These are phyloP conservation scores for Drosophila suzukii DNA, from an alignment of 1,140 invertebrate genomes.

Conservation along the genomic window DNA sequence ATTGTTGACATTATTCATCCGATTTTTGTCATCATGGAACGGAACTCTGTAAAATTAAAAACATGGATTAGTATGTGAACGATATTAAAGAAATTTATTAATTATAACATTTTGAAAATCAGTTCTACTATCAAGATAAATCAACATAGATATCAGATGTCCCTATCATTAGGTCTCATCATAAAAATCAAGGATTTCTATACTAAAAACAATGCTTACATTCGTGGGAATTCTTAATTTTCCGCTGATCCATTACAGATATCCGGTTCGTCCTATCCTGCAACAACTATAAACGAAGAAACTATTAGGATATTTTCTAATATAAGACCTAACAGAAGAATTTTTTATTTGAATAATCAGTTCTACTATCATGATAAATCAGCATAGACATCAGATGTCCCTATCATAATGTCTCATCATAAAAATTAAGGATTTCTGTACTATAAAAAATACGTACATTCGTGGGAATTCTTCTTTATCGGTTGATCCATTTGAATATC, in stretches of 20 bases:
- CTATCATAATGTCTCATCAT: conserved; percentile 52
- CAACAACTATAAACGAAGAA: no score
- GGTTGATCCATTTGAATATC: no score
- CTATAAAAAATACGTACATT: background rate
- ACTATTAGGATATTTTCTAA: no score
- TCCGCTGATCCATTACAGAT: no score
- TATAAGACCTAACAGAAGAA: no score
- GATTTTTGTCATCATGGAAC: no score
- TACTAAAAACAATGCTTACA: background rate
- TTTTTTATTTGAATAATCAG: background rate
- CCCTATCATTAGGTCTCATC: conserved; percentile 53
- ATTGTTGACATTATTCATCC: no score
- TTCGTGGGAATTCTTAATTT: no score
- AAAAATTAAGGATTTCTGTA: background rate
- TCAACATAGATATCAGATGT: conserved; percentile 53
- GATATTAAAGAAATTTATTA: background rate
- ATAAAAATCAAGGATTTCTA: background rate
- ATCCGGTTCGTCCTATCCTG: no score
- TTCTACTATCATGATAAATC: conserved; percentile 46
- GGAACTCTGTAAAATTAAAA: no score
- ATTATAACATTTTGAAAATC: background rate
- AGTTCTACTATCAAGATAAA: conserved; percentile 46
- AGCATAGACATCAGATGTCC: conserved; percentile 54
- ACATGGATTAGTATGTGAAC: no score
- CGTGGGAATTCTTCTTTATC: no score